phyloP scores from a whole-genome alignment of 2,113 vertebrate species.

The Hypocryptadius cinnamomeus region DNA sequence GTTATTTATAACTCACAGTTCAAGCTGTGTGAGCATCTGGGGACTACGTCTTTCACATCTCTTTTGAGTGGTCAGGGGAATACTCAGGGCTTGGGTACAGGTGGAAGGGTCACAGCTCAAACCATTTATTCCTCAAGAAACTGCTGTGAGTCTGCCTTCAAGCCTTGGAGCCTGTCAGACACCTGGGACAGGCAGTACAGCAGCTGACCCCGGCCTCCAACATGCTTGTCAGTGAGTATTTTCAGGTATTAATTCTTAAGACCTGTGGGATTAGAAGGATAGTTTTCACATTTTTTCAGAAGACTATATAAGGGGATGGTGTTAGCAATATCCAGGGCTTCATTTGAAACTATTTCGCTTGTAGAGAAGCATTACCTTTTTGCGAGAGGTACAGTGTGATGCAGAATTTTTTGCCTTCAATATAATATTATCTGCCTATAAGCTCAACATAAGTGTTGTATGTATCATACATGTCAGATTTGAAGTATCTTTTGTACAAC shows the following conservation, averaged over 20 bases:
- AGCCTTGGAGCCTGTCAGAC: not conserved
- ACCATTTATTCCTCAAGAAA: not conserved
- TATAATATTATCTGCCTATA: not conserved
- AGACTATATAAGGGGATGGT: not conserved
- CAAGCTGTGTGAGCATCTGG: not conserved
- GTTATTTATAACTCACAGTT: not conserved
- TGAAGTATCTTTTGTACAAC: not conserved
- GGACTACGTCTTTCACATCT: rapidly evolving
- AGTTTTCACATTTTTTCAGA: not conserved
- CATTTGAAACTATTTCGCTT: not conserved
- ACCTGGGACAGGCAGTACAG: rapidly evolving
- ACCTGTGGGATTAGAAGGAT: not conserved
- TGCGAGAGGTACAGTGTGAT: not conserved
- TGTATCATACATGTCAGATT: not conserved
- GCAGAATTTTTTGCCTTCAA: not conserved
- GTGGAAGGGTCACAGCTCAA: not conserved
- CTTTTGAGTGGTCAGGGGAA: not conserved
- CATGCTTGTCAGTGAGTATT: not conserved
- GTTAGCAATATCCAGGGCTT: not conserved
- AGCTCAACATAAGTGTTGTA: not conserved
- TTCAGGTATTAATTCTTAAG: not conserved
- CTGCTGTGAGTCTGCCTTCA: not conserved
- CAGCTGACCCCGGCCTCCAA: rapidly evolving
- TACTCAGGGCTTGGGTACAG: not conserved
- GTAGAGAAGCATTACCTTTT: not conserved